These are phyloP conservation scores for Coendou prehensilis DNA, from an alignment of 2,797 vertebrate species.

Conservation along the genomic window DNA sequence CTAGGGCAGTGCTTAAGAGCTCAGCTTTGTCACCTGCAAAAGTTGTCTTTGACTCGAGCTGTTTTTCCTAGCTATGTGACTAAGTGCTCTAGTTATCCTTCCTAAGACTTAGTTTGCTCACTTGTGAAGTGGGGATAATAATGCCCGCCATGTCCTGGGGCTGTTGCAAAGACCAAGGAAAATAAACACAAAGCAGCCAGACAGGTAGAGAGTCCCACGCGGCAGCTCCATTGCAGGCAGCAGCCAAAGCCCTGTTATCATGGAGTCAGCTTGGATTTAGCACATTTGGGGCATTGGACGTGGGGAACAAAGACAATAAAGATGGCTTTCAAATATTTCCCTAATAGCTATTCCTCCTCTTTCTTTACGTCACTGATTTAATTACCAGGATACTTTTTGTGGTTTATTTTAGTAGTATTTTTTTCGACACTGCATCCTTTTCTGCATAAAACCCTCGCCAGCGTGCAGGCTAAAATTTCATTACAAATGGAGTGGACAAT, in stretches of 20 bases:
- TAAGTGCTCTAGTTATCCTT: not conserved
- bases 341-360: not conserved
- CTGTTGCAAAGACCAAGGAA: not conserved
- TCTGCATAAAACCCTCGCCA: not conserved
- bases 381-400: not conserved
- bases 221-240: not conserved
- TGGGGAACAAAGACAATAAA: not conserved
- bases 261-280: not conserved
- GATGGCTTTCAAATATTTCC: not conserved
- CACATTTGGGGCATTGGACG: not conserved
- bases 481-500: not conserved
- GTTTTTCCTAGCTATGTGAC: not conserved
- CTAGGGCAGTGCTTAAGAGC: not conserved
- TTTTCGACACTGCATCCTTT: not conserved
- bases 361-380: not conserved
- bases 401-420: not conserved
- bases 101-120: not conserved
- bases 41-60: not conserved
- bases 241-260: rapidly evolving
- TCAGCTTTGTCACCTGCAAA: not conserved
- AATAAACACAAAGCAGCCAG: not conserved
- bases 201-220: rapidly evolving
- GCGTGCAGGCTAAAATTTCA: not conserved
- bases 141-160: not conserved
- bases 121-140: not conserved